These are phyloP conservation scores for Phataginus tricuspis DNA, from an alignment of 2,797 vertebrate genomes.

Conservation along the genomic window DNA sequence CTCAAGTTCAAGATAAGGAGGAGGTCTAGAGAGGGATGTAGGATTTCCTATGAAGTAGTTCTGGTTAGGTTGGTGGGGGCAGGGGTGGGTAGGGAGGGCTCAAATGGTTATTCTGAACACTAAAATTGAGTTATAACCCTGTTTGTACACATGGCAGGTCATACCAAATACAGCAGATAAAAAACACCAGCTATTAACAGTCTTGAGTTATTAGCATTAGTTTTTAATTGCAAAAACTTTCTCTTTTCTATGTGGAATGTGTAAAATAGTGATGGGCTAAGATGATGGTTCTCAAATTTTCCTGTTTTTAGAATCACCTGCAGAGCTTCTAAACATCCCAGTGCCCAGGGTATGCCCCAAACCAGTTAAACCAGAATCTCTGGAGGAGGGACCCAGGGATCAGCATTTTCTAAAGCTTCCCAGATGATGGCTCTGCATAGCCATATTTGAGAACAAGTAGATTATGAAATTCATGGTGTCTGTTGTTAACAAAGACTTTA, in stretches of 20 bases:
- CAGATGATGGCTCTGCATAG: fast-evolving
- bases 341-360: background rate
- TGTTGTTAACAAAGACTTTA: background rate
- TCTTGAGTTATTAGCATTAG: background rate
- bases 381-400: background rate
- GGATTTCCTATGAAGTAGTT: background rate
- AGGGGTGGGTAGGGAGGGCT: background rate
- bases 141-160: background rate
- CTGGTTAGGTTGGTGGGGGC: background rate
- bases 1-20: background rate
- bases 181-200: background rate
- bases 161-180: background rate
- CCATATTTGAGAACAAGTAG: background rate
- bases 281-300: background rate
- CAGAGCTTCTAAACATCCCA: background rate
- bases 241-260: slow-evolving; percentile 31
- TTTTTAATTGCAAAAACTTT: background rate
- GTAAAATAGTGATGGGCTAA: background rate
- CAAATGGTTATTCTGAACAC: background rate
- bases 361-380: background rate
- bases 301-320: background rate
- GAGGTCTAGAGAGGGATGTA: background rate
- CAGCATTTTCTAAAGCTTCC: background rate
- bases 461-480: background rate
- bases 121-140: background rate